These are phyloP conservation scores for Anseranas semipalmata DNA, from an alignment of 2,113 vertebrate species.

Conservation along the genomic window DNA sequence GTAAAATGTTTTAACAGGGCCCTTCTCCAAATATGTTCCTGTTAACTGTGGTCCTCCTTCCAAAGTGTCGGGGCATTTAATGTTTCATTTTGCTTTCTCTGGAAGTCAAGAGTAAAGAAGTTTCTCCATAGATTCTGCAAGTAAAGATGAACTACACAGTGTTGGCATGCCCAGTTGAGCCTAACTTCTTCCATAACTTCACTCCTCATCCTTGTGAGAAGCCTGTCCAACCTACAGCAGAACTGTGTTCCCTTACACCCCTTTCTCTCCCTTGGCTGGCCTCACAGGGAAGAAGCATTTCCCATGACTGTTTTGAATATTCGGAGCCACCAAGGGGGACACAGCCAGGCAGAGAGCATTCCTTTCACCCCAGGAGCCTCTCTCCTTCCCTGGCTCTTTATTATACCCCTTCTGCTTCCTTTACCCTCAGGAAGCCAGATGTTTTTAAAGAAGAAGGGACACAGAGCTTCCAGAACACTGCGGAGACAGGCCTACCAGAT, in stretches of 20 bases:
- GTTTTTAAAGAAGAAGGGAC: slow-evolving; percentile 74
- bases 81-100: neutral
- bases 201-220: neutral
- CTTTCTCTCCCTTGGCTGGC: neutral
- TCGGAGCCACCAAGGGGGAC: slow-evolving; percentile 14
- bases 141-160: neutral
- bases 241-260: neutral
- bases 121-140: neutral
- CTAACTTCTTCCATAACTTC: neutral
- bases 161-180: neutral
- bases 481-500: slow-evolving; percentile 64
- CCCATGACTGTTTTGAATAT: neutral
- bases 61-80: neutral
- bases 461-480: slow-evolving; percentile 69
- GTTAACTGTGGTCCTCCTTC: neutral
- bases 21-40: neutral
- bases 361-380: slow-evolving; percentile 55
- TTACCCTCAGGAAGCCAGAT: slow-evolving; percentile 75
- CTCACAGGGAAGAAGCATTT: slow-evolving; percentile 1
- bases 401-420: slow-evolving; percentile 73
- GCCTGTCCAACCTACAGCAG: neutral
- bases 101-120: slow-evolving; percentile 17
- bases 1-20: neutral
- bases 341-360: slow-evolving; percentile 24
- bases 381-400: slow-evolving; percentile 66